These are phyloP conservation scores for Diadophis punctatus DNA, from an alignment of 2,113 vertebrate genomes.

Conservation along the genomic window DNA sequence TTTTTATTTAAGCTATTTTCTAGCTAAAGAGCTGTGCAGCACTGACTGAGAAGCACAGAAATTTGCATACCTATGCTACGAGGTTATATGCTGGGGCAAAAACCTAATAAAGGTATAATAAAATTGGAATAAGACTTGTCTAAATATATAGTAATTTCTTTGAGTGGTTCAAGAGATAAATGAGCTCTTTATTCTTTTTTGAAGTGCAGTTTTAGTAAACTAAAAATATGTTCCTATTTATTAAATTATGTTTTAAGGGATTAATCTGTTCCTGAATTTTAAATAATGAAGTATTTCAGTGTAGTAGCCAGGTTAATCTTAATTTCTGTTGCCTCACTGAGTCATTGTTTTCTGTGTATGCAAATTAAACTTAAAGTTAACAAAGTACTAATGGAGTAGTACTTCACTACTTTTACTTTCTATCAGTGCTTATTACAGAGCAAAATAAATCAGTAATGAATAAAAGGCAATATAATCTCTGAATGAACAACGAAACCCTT, in stretches of 20 bases:
- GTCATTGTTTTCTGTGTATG: slow-evolving; percentile 17
- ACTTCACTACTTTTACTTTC: neutral
- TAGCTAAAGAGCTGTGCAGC: neutral
- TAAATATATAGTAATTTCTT: neutral
- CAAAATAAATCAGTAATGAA: neutral
- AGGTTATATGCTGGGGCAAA: neutral
- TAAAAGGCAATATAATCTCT: neutral
- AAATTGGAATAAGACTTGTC: neutral
- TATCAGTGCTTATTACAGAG: slow-evolving; percentile 23
- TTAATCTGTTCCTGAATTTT: slow-evolving; percentile 32
- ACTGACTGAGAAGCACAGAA: slow-evolving; percentile 29
- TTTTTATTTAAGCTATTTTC: neutral
- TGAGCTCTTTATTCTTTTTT: neutral
- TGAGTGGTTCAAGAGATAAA: neutral
- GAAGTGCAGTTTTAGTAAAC: neutral
- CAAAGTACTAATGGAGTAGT: slow-evolving; percentile 6
- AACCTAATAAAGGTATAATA: neutral
- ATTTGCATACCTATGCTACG: neutral
- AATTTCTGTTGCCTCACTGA: slow-evolving; percentile 38
- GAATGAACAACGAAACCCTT: slow-evolving; percentile 31
- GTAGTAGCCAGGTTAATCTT: slow-evolving; percentile 3
- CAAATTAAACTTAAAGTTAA: slow-evolving; percentile 19
- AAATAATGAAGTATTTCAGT: slow-evolving; percentile 12
- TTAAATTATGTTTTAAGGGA: slow-evolving; percentile 9
- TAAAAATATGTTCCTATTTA: neutral